Evolutionary conservation across 2,888 invertebrate species (phyloP), one percentile per base, ranked within the genome.

Genomic region (Ochropleura leucogaster): DNA sequence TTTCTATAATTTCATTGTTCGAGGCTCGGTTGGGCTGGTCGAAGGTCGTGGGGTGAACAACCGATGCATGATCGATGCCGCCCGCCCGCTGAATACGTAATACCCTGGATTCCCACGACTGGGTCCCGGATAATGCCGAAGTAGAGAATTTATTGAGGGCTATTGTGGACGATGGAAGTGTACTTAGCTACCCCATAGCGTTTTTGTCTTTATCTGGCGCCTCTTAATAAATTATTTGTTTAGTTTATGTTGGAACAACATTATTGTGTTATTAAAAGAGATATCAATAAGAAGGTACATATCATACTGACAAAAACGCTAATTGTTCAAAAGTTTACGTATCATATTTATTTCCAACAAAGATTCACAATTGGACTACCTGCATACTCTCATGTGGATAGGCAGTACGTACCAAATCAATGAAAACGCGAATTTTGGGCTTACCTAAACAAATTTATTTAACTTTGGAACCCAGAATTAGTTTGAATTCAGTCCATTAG

Each of bases 61-160:
- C 89, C 91, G 88, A 88, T 91, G 90, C 89, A 89, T 91, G 92
- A 93, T 92, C 93, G 92, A 93, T 93, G 89, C 85, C 74, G 59
- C 82, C 83, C 82, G 68, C 81, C 67, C 74, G 82, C 80, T 88
- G 91, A 90, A 90, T 91, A 87, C 83, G 82, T 90, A 91, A 90
- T 90, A 80, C 71, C 84, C 80, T 72, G 86, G 79, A 80, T 83
- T 79, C 76, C 71, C 80, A 85, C 79, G 77, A 60, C 77, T 81
- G 80, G 72, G 64, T 59, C 72, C 82, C 74, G 65, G 77, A 69
- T 78, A 83, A 81, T 68, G 78, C 62, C 68, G 60, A 71, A 64
- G 51, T 69, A 85, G 73, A 65, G 68, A 78, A 76, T 70, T 74
- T 83, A 81, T 72, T 74, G 82, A 77, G 59, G 72, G 53, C 55